Evolutionary conservation across 2,797 vertebrate genomes (phyloP).

Genomic region (Protosalanx chinensis): DNA sequence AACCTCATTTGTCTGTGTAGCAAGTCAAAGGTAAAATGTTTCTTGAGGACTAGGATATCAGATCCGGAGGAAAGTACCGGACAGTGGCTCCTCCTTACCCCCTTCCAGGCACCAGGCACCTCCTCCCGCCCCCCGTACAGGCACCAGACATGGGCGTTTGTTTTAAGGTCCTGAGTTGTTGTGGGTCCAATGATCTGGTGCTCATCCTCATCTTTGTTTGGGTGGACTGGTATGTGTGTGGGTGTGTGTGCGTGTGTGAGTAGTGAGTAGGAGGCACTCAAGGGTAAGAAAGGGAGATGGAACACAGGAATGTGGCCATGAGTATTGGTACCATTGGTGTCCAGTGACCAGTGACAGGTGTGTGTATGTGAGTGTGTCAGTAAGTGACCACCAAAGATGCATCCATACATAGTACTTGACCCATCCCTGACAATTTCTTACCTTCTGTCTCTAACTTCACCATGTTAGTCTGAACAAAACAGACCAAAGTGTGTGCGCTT

Average conservation of each 20-base stretch:
- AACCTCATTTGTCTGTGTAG: background rate
- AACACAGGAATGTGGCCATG: slow-evolving; percentile 30
- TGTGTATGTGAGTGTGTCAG: background rate
- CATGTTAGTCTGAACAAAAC: background rate
- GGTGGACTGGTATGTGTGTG: background rate
- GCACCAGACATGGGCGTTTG: background rate
- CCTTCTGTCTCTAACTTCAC: background rate
- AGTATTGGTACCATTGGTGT: no score
- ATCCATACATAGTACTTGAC: background rate
- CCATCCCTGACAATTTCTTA: background rate
- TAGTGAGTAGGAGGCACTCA: background rate
- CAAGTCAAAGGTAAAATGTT: background rate
- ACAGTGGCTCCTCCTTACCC: no score
- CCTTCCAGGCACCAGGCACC: no score
- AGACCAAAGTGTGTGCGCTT: background rate
- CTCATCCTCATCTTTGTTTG: slow-evolving; percentile 17
- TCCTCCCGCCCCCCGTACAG: no score
- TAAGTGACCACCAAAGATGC: background rate
- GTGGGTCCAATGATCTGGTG: background rate
- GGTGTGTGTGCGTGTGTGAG: slow-evolving; percentile 13
- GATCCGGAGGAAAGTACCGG: background rate
- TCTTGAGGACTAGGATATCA: background rate
- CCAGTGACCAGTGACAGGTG: slow-evolving; percentile 16
- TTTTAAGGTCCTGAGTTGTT: background rate
- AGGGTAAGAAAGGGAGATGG: slow-evolving; percentile 14